Base-by-base conservation (phyloP, 2,888 invertebrate genomes). In the Cyaniris semiargus region DNA sequence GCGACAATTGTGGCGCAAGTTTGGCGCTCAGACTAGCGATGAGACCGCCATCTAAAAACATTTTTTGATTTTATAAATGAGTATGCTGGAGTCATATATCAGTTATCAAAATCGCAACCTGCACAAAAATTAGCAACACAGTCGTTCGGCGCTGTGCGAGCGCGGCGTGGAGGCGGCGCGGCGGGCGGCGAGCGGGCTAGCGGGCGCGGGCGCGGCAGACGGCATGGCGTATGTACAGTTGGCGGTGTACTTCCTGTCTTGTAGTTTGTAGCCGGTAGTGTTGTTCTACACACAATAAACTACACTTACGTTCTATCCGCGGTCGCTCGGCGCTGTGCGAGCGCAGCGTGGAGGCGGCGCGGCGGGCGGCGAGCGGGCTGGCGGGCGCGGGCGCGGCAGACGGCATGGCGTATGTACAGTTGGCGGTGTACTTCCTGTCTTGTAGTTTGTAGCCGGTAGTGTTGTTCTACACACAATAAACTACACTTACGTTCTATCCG, bases 21-120 rank as follows among this genome's bases (percentile, higher is more conserved):
- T 96, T 96, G 0, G 97, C 96, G 83, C 96, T 96, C 60, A 97
- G 88, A 1, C 95, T 95, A 0, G 97, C 96, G 87, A 97, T 96
- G 76, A 97, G 95, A 7, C 96, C 96, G 77, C 96, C 95, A 77
- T 95, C 95, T 93, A 84, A 6, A 78, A 79, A 70, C 4, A 53
- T 3, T 5, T 18, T 53, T 53, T 15, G 1, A 15, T 53, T 15
- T 48, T 48, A 44, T 13, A 34, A 34, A 6, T 34, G 34, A 34
- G 6, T 34, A 34, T 13, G 10, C 44, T 10, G 8, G 44, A 44
- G 8, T 13, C 44, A 44, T 44, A 10, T 44, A 44, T 44, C 8
- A 8, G 38, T 38, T 10, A 44, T 44, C 31, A 34, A 34, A 34
- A 34, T 34, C 31, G n/a, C n/a, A n/a, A n/a, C n/a, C n/a, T n/a